Evolutionary conservation across 2,797 vertebrate species (phyloP).

Genomic region (Lepus oiostolus): DNA sequence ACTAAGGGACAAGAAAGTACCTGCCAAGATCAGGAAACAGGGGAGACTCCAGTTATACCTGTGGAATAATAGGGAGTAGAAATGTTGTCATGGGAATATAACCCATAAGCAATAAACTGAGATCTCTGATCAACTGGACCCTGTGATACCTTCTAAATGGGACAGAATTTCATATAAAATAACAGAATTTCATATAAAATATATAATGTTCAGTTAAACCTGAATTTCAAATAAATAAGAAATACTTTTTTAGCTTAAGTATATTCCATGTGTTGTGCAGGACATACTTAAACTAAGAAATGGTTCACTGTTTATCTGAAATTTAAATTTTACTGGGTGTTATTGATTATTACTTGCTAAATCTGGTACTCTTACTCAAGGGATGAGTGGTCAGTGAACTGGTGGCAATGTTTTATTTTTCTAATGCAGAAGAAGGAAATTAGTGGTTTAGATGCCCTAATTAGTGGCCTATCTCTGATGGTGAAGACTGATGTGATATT

Average conservation of each 20-base stretch:
- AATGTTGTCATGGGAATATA: slow-evolving; percentile 44
- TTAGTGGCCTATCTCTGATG: not conserved
- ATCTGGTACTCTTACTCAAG: not conserved
- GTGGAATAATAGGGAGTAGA: slow-evolving; percentile 16
- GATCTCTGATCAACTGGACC: not conserved
- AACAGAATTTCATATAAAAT: slow-evolving; percentile 5
- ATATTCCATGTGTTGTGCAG: not conserved
- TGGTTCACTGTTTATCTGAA: slow-evolving; percentile 38
- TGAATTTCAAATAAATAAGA: slow-evolving; percentile 42
- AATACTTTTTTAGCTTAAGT: not conserved
- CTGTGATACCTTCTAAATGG: not conserved
- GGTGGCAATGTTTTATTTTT: not conserved
- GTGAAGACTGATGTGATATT: not conserved
- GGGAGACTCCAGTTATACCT: not conserved
- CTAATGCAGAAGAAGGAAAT: not conserved
- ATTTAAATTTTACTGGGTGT: slow-evolving; percentile 18
- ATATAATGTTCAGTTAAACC: slow-evolving; percentile 18
- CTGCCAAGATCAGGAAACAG: not conserved
- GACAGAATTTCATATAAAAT: not conserved
- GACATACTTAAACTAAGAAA: slow-evolving; percentile 26
- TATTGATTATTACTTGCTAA: slow-evolving; percentile 10
- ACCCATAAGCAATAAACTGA: slow-evolving; percentile 12
- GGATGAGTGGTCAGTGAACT: not conserved
- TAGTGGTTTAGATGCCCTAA: not conserved
- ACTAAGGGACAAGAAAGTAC: not conserved